Base-by-base conservation (phyloP, 2,888 invertebrate species). In the Disparrhopalites patrizii region DNA sequence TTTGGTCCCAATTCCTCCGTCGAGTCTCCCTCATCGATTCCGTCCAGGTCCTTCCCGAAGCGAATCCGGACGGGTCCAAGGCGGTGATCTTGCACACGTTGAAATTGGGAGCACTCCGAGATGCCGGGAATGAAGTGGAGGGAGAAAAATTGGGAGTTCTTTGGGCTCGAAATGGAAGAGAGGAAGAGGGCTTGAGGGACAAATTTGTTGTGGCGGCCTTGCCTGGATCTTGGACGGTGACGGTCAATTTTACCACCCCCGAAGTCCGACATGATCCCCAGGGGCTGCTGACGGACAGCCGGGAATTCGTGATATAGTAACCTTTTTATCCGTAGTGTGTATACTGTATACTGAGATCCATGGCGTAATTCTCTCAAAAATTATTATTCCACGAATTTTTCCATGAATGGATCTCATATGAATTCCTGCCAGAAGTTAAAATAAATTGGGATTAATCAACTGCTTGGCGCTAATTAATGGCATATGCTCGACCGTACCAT, bases 1-100 rank as follows among this genome's bases (percentile, higher is more conserved):
- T 74, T 62, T 74, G 74, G 74, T 55, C 66, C 23, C 60, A 74
- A 57, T 72, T 74, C 47, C 43, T 74, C 1, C 40, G 68, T 15
- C 38, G 67, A 20, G 62, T 74, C 57, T 70, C 71, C 13, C 58
- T 74, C n/a, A 74, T 74, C 36, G 74, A 74, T 36, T 36, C 61
- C 10, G 66, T 74, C 5, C 55, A 60, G 7, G 56, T 65, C 10
- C 13, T 56, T n/a, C 10, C 47, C 2, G 10, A 2, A 1, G 40
- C 25, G 18, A 61, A 64, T 13, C 61, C 66, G 0, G 62, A 62
- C 51, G 68, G 58, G 38, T 57, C 56, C 7, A 23, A 51, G 2
- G 15, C 43, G 1, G 71, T 72, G 15, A 62, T 61, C 3, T 28
- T 74, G 1, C 40, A 67, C 10, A 74, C 74, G 10, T 36, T 74